A percentile compares a stretch with the other conserved stretches of the same genome.
Evolutionary conservation across 2,113 vertebrate species (phyloP).

Genomic region (Cephalopholis sonnerati): DNA sequence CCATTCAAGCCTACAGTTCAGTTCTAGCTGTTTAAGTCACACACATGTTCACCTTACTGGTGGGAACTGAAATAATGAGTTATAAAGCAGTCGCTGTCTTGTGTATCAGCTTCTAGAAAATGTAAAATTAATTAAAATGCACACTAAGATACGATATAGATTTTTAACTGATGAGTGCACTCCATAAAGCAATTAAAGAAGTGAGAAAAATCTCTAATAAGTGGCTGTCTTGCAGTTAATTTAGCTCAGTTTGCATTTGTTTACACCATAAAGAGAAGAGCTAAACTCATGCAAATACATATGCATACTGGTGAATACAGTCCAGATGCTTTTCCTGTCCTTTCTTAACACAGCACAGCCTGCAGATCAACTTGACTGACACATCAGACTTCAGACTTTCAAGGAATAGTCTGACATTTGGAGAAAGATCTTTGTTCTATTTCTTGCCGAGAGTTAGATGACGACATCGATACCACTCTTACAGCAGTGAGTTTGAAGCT

Average conservation of each 20-base stretch:
- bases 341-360: not conserved
- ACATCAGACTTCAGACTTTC: not conserved
- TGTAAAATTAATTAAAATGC: not conserved
- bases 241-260: not conserved
- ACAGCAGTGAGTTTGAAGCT: not conserved
- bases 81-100: not conserved
- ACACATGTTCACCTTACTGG: not conserved
- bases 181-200: not conserved
- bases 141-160: not conserved
- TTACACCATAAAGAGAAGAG: not conserved
- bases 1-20: slow-evolving; percentile 42
- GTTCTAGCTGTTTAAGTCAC: not conserved
- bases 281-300: not conserved
- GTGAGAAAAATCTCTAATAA: not conserved
- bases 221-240: not conserved
- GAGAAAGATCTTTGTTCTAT: not conserved
- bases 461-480: not conserved
- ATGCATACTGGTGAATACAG: not conserved
- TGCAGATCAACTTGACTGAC: not conserved
- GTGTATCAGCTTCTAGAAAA: not conserved
- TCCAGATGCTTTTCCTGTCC: not conserved
- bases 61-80: slow-evolving; percentile 1
- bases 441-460: not conserved
- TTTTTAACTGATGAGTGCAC: not conserved
- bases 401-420: not conserved